Conservation (phyloP, 1,140 invertebrate genomes). For the Papilio polyxenes region DNA sequence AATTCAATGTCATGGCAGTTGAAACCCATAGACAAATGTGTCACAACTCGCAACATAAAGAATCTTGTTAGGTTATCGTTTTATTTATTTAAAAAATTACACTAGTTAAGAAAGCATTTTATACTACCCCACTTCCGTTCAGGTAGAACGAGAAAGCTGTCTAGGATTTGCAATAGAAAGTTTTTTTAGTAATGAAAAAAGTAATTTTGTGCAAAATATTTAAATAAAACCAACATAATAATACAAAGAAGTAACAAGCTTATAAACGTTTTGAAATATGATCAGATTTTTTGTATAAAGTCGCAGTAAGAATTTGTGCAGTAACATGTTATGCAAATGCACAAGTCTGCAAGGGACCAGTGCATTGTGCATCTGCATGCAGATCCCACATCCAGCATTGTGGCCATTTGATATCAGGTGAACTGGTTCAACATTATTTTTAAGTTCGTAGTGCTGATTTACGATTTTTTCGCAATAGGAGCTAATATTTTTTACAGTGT, state of each 20-base stretch:
- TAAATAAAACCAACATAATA: neutral
- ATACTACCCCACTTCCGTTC: too few species aligned
- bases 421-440: neutral
- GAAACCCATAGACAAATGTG: too few species aligned
- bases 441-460: neutral
- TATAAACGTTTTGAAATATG: neutral
- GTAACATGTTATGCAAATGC: slow-evolving; percentile 9
- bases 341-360: neutral
- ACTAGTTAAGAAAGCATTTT: too few species aligned
- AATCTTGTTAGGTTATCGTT: too few species aligned
- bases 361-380: slow-evolving; percentile 20
- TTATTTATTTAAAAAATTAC: too few species aligned
- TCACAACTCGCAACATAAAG: too few species aligned
- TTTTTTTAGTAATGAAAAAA: too few species aligned
- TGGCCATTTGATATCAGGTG: slow-evolving; percentile 11
- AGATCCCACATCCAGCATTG: neutral
- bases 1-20: too few species aligned
- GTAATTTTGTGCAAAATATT: too few species aligned
- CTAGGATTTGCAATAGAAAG: too few species aligned
- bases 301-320: neutral
- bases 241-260: neutral
- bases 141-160: too few species aligned
- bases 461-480: neutral
- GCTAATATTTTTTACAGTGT: too few species aligned
- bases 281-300: neutral